These are phyloP conservation scores for Trachelus tabidus DNA, from an alignment of 2,888 invertebrate genomes.

Conservation along the genomic window DNA sequence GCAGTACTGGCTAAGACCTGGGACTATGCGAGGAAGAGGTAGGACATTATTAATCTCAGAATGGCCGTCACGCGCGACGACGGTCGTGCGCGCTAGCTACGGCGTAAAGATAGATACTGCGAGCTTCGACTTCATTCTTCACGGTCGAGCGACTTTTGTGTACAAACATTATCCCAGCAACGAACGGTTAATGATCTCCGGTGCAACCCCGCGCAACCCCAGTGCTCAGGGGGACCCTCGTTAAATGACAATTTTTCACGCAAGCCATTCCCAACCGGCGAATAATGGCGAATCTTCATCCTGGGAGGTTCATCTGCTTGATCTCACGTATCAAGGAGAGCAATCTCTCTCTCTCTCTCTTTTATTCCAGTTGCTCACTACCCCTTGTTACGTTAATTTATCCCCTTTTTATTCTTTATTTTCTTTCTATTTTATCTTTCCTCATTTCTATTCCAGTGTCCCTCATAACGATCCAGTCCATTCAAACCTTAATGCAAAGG, in stretches of 20 bases:
- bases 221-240: slow-evolving; percentile 23
- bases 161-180: slow-evolving; percentile 12
- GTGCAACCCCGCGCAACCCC: neutral
- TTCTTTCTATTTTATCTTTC: neutral
- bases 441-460: neutral
- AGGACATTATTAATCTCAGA: neutral
- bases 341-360: slow-evolving; percentile 9
- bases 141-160: slow-evolving; percentile 38
- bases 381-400: neutral
- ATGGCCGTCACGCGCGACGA: slow-evolving; percentile 9
- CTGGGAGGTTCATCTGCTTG: neutral
- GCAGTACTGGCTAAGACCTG: neutral
- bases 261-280: neutral
- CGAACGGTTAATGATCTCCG: slow-evolving; percentile 43
- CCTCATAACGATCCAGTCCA: neutral
- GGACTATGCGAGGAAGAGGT: slow-evolving; percentile 3
- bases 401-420: neutral
- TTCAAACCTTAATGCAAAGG: neutral
- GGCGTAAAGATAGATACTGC: slow-evolving; percentile 4
- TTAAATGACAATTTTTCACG: slow-evolving; percentile 36
- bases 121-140: slow-evolving; percentile 37
- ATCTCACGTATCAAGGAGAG: neutral
- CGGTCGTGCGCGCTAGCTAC: slow-evolving; percentile 1
- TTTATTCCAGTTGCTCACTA: neutral
- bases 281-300: neutral